A percentile compares a stretch with the other conserved stretches of the same genome.
These are phyloP conservation scores for Biston stratarius DNA, from an alignment of 2,888 invertebrate species.

Conservation along the genomic window DNA sequence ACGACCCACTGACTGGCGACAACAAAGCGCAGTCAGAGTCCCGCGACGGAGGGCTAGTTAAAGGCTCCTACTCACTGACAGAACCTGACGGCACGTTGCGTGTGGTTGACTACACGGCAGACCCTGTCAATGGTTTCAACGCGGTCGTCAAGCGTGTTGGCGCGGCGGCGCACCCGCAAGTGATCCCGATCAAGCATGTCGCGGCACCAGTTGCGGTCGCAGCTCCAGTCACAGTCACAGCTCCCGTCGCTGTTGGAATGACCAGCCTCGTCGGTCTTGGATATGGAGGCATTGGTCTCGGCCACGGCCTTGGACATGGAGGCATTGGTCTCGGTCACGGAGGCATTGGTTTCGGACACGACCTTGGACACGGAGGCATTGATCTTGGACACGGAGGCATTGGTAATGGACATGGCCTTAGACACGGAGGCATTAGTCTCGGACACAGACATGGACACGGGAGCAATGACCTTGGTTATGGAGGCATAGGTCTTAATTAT, in stretches of 20 bases:
- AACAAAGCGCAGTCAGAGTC: constrained; percentile 77
- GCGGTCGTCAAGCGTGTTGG: constrained; percentile 79
- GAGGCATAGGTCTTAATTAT: constrained; percentile 41
- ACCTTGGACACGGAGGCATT: constrained; percentile 34
- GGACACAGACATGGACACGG: constrained; percentile 35
- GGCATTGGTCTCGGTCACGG: constrained; percentile 40
- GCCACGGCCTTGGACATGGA: constrained; percentile 39
- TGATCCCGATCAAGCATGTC: constrained; percentile 30
- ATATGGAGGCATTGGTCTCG: constrained; percentile 39
- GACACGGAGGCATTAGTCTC: constrained; percentile 38
- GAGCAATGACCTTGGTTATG: constrained; percentile 37
- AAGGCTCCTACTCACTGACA: constrained; percentile 77
- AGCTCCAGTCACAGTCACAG: constrained; percentile 47
- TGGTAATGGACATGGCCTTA: constrained; percentile 39
- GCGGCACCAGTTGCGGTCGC: constrained; percentile 47
- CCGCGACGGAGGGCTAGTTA: constrained; percentile 77
- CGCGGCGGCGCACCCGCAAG: constrained; percentile 69
- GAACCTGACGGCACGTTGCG: constrained; percentile 80
- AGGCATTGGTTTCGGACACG: constrained; percentile 33
- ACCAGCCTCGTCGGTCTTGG: constrained; percentile 40
- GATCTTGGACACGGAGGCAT: constrained; percentile 39
- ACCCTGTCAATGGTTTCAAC: constrained; percentile 75
- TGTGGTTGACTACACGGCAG: constrained; percentile 78
- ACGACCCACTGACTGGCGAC: constrained; percentile 80
- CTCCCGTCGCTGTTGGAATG: constrained; percentile 40